Conservation (phyloP, 2,797 vertebrate species). For the Poecilia picta region DNA sequence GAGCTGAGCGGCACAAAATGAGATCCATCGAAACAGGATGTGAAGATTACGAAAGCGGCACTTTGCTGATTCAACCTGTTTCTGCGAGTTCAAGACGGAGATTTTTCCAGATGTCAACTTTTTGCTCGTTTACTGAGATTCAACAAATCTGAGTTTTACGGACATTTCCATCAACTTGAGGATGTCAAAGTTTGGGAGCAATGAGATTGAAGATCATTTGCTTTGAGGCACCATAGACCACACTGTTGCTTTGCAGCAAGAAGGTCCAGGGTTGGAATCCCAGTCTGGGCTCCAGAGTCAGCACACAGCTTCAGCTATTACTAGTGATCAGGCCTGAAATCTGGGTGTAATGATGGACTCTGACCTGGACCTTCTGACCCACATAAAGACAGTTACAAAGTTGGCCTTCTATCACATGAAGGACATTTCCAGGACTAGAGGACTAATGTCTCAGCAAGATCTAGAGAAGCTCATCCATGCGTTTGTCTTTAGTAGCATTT, state of each 20-base stretch:
- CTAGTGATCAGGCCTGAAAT: no score
- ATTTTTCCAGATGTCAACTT: background rate
- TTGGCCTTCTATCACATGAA: no score
- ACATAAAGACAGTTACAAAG: no score
- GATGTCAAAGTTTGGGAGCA: background rate
- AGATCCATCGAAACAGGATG: conserved; percentile 20
- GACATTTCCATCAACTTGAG: background rate
- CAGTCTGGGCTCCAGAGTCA: no score
- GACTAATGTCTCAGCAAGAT: no score
- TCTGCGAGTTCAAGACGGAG: background rate
- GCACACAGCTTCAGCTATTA: no score
- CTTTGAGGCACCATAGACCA: background rate
- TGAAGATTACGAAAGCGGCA: conserved; percentile 12
- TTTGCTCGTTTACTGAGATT: background rate
- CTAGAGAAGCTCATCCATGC: no score
- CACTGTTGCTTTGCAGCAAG: background rate
- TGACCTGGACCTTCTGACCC: no score
- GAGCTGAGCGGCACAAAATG: conserved; percentile 22
- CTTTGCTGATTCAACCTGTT: conserved; percentile 11
- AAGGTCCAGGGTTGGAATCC: no score
- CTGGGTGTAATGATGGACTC: no score
- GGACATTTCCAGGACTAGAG: no score
- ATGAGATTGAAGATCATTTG: background rate
- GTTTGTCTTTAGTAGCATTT: no score
- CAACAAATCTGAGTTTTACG: background rate